Evolutionary conservation across 2,113 vertebrate genomes (phyloP).

Genomic region (Psittacula cyanocephala): DNA sequence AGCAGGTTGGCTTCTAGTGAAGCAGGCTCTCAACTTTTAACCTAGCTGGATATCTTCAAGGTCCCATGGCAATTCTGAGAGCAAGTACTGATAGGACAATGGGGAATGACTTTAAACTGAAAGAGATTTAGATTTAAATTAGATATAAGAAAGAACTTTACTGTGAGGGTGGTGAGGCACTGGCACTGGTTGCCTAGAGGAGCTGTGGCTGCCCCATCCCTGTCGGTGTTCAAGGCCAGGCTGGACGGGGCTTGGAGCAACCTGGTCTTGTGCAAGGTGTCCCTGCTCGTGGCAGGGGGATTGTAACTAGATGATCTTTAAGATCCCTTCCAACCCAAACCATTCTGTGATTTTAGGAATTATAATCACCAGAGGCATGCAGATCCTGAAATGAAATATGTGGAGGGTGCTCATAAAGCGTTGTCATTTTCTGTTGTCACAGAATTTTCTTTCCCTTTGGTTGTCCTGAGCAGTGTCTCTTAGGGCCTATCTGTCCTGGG

Average conservation of each 20-base stretch:
- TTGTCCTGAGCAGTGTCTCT: background rate
- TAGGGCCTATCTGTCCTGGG: background rate
- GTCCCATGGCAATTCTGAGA: background rate
- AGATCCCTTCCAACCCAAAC: background rate
- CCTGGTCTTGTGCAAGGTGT: background rate
- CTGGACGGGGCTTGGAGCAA: background rate
- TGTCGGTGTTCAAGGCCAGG: background rate
- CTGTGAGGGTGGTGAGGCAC: background rate
- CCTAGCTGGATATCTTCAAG: background rate
- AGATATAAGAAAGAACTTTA: background rate
- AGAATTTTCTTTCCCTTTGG: background rate
- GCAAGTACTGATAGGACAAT: background rate
- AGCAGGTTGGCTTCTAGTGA: background rate
- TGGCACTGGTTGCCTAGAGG: background rate
- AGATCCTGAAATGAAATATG: background rate
- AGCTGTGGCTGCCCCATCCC: background rate
- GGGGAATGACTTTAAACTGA: background rate
- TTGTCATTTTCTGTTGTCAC: background rate
- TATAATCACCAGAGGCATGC: background rate
- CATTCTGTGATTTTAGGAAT: background rate
- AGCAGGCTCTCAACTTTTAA: background rate
- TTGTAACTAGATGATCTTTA: background rate
- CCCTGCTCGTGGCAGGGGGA: background rate
- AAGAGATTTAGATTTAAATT: background rate
- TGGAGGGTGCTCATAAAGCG: background rate